Percentiles rank a stretch among this genome's conserved stretches.
Evolutionary conservation across 2,797 vertebrate genomes (phyloP).

Genomic region (Spondyliosoma cantharus): DNA sequence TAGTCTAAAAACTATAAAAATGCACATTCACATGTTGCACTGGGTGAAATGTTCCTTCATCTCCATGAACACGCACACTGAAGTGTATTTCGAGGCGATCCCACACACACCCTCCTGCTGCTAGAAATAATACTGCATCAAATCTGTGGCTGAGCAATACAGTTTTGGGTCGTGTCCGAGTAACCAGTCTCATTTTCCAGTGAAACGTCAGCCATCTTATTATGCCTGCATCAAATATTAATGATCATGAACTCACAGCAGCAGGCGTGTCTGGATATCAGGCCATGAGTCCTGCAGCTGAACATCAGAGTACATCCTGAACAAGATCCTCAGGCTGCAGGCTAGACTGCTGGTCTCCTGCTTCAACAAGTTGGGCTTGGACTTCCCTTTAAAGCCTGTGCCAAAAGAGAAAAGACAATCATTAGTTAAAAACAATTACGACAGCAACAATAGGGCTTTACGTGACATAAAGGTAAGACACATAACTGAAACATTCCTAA

Average conservation of each 20-base stretch:
- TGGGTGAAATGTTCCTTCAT: not conserved
- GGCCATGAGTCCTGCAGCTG: constrained; percentile 90
- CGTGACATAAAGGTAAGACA: not conserved
- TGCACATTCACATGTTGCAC: not conserved
- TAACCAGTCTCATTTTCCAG: not conserved
- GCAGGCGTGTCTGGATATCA: constrained; percentile 91
- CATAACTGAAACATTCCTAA: not conserved
- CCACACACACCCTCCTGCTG: not conserved
- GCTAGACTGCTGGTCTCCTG: constrained; percentile 99
- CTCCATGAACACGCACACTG: not conserved
- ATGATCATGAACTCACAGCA: constrained; percentile 86
- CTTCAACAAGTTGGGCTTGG: constrained; percentile 97
- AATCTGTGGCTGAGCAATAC: not conserved
- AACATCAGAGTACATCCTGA: constrained; percentile 93
- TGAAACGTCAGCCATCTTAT: not conserved
- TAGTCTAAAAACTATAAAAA: not conserved
- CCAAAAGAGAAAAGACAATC: not conserved
- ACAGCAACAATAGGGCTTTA: not conserved
- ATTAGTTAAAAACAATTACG: not conserved
- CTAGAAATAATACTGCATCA: not conserved
- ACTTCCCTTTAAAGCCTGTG: constrained; percentile 98
- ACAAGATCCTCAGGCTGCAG: constrained; percentile 95
- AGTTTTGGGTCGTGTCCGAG: not conserved
- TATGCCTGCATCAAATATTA: not conserved
- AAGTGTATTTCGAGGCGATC: not conserved